Base-by-base conservation (phyloP, 2,113 vertebrate species). In the Heterochromis multidens region DNA sequence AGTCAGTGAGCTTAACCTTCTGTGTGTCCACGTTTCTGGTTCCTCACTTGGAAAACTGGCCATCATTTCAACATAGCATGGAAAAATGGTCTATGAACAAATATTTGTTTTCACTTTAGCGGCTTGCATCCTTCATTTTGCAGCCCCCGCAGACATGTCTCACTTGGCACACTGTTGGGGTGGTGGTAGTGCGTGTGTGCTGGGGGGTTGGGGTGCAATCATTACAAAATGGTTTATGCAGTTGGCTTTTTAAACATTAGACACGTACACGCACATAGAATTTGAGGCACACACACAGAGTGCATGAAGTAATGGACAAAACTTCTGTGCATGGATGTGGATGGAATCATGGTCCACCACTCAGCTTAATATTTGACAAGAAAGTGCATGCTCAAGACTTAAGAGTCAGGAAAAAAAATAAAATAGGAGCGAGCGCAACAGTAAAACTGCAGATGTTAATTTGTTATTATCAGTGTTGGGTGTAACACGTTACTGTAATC, bases 51-150 rank as follows among this genome's bases (percentile, higher is more conserved):
- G 87, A 88, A 90, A 87, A 91, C 82, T 67, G 72, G 59, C 52
- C 10, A 85, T 85, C 54, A 89, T 83, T 85, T 88, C 79, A 89
- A 81, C 85, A 84, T 67, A 89, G 70, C 23, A 43, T 60, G 92
- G 87, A 93, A 94, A 92, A 91, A 88, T 49, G 62, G 74, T 74
- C 83, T 77, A 82, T 67, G 56, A 84, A 88, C 87, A 95, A 95
- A 94, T 93, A 92, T 95, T 95, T 94, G 89, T 93, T 91, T 93
- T 94, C 83, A 91, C 88, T 92, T 93, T 87, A 90, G 82, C 81
- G 58, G 82, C 78, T 87, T 81, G 40, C 52, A 77, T 79, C 35
- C 86, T 85, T 87, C 62, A 70, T 81, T 84, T 82, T n/a, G 57
- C 84, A 43, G 59, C 65, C 59, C 70, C 74, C 70, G 56, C 49